These are phyloP conservation scores for Dromas ardeola DNA, from an alignment of 2,113 vertebrate species.

Conservation along the genomic window DNA sequence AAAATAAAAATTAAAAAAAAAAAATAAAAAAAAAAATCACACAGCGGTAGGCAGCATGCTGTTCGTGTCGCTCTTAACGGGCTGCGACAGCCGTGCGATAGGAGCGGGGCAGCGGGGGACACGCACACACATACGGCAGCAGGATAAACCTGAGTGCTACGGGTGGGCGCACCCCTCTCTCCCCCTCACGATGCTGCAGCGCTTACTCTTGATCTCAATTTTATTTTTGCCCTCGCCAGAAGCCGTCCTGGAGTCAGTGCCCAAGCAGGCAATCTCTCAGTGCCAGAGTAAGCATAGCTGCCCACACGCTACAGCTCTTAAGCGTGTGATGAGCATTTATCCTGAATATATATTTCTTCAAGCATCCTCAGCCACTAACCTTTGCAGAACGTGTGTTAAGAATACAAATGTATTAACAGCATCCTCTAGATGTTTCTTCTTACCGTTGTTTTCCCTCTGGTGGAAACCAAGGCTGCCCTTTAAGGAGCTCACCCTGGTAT, in stretches of 20 bases:
- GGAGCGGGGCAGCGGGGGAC: neutral
- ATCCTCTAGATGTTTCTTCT: neutral
- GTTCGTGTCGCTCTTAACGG: constrained; percentile 15
- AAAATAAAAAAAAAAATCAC: neutral
- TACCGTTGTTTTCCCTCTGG: neutral
- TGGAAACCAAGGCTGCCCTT: neutral
- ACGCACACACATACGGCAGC: rapidly evolving
- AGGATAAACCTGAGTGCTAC: neutral
- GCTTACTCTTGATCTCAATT: neutral
- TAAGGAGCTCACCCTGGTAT: neutral
- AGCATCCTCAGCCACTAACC: neutral
- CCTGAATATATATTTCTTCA: neutral
- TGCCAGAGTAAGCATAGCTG: neutral
- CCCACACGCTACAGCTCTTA: neutral
- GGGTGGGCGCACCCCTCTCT: neutral
- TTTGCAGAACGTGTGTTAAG: neutral
- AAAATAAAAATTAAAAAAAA: neutral
- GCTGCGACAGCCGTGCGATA: constrained; percentile 20
- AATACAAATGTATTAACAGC: neutral
- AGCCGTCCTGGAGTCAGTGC: neutral
- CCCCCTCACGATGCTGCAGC: rapidly evolving
- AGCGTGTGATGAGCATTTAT: neutral
- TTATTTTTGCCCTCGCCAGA: neutral
- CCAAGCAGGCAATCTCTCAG: neutral
- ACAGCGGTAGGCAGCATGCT: neutral